Base-by-base conservation (phyloP, 2,113 vertebrate genomes). In the Mastomys natalensis region DNA sequence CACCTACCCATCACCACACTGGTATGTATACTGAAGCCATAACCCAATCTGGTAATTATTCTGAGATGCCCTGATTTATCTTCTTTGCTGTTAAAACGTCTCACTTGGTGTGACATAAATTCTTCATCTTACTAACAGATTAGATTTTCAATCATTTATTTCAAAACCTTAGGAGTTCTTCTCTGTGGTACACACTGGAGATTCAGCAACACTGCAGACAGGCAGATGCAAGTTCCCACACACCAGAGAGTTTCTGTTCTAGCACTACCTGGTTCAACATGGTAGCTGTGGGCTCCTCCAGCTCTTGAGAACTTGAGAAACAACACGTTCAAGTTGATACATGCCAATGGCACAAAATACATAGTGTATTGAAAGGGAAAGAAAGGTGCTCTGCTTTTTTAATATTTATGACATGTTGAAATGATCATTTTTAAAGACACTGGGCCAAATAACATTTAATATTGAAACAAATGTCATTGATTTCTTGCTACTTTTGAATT, bases 1-100 rank as follows among this genome's bases (percentile, higher is more conserved):
- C n/a, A 72, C 81, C 62, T 21, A 89, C 16, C 73, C 94, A 80
- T 95, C 43, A 94, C 90, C 93, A 94, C 96, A 29, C 91, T 97
- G 91, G 37, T 94, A 85, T 82, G 45, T 88, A 97, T 74, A 95
- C 55, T 93, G 91, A 96, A 97, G 96, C 3, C 22, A 29, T 95
- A 48, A 48, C 45, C n/a, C 80, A 53, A 48, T 85, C 62, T 55
- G 48, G 40, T 87, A 60, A 77, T 91, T 91, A 87, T 37, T 93
- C 87, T 70, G 16, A 94, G 45, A 77, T 58, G 31, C 12, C 76
- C 86, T 77, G 73, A 72, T 84, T 93, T 76, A 16, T 58, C 29
- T 74, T 78, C 40, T 29, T 1, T 91, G 21, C 40, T 85, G 88
- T 62, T 89, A 81, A 90, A 93, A 77, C 64, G 10, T 16, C 53